Base-by-base conservation (phyloP, 2,888 invertebrate genomes). In the Acanthococcus lagerstroemiae region DNA sequence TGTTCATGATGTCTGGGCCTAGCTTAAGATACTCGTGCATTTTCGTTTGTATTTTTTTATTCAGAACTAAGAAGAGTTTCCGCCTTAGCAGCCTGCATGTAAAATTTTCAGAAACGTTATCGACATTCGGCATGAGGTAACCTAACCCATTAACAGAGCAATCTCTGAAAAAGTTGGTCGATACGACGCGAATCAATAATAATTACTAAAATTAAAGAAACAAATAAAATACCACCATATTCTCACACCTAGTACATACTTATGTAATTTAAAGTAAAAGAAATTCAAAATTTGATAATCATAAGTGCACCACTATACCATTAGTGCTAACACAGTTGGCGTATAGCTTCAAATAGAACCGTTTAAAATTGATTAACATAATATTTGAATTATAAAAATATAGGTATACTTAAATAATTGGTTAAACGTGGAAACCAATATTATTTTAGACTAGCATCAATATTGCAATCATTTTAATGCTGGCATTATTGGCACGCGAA, bases 361-460 rank as follows among this genome's bases (percentile, higher is more conserved):
- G 24, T 15, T 17, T 52, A 52, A 22, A 12, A 12, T 15, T 52
- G 15, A 52, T 52, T 21, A 52, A 24, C 24, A 24, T 22, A 12
- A 22, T 52, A 24, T 24, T 52, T 52, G 15, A 22, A 22, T 22
- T 15, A 52, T 4, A 52, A 52, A 3, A 52, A 52, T 9, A 22
- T 15, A 52, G 7, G 24, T 15, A 52, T 4, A 22, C 7, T 2
- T 2, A 22, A 52, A 24, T 4, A 52, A 52, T 22, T 22, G 15
- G 15, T 22, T 15, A 24, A 24, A 15, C 12, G 27, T 15, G 30
- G 37, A 52, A 52, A 61, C 24, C 27, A 27, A 55, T 17, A 26
- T 54, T 52, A 50, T 17, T 45, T 27, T 30, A 48, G 61, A 61
- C 61, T 61, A 61, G 61, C 61, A 61, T 61, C 61, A 61, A 50